Percentiles rank a stretch among this genome's conserved stretches.
phyloP scores from a whole-genome alignment of 2,888 invertebrate species.

The Galerucella calmariensis region DNA sequence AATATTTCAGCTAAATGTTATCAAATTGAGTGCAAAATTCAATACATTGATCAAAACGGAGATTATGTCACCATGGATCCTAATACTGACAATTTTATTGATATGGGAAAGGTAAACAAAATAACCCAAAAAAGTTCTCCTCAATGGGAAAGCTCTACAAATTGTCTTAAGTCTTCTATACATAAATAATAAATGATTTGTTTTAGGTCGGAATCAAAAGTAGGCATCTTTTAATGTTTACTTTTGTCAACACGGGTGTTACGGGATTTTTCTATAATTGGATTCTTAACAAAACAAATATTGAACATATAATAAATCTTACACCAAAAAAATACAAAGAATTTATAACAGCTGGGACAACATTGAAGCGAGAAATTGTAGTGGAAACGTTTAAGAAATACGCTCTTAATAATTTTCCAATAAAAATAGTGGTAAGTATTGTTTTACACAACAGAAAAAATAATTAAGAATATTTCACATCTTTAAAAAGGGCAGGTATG shows the following conservation, averaged over 20 bases:
- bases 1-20: constrained; percentile 68
- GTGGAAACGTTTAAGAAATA: constrained; percentile 40
- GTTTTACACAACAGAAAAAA: background rate
- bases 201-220: constrained; percentile 38
- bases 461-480: background rate
- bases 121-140: too few relatives aligned
- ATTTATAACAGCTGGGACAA: constrained; percentile 41
- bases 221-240: constrained; percentile 35
- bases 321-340: constrained; percentile 42
- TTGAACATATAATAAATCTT: constrained; percentile 41
- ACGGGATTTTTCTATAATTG: constrained; percentile 49
- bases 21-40: constrained; percentile 67
- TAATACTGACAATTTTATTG: constrained; percentile 58
- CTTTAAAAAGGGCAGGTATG: too few relatives aligned
- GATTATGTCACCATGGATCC: constrained; percentile 52
- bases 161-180: too few relatives aligned
- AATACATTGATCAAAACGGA: constrained; percentile 59
- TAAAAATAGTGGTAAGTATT: constrained; percentile 47
- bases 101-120: constrained; percentile 61
- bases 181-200: background rate
- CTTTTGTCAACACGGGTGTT: constrained; percentile 44
- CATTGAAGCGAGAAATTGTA: constrained; percentile 22
- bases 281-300: constrained; percentile 38
- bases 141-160: too few relatives aligned
- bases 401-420: constrained; percentile 41